phyloP scores from a whole-genome alignment of 2,888 invertebrate genomes.

The Synanthedon myopaeformis region DNA sequence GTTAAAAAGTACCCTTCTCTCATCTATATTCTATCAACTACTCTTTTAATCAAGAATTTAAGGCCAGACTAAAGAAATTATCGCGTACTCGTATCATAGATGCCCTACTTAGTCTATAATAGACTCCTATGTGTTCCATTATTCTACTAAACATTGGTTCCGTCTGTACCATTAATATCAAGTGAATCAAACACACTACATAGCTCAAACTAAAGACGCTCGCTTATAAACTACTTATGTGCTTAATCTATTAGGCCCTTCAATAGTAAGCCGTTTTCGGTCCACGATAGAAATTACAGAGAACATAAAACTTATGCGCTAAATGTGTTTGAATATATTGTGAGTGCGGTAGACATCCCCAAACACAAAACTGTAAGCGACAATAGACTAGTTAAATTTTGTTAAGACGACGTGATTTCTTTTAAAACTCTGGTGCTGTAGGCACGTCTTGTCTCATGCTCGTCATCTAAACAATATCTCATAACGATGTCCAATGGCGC shows the following conservation, averaged over 20 bases:
- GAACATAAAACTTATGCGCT: not conserved
- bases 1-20: slow-evolving; percentile 18
- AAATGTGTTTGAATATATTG: not conserved
- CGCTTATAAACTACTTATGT: slow-evolving; percentile 40
- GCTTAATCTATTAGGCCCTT: slow-evolving; percentile 42
- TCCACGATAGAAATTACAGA: slow-evolving; percentile 22
- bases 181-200: slow-evolving; percentile 25
- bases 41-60: slow-evolving; percentile 27
- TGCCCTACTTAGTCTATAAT: slow-evolving; percentile 36
- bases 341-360: not conserved
- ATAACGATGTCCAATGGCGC: slow-evolving; percentile 14
- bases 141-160: slow-evolving; percentile 55
- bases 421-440: not conserved
- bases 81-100: slow-evolving; percentile 26
- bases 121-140: slow-evolving; percentile 36
- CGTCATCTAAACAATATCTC: too few species aligned
- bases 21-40: slow-evolving; percentile 30
- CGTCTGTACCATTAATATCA: slow-evolving; percentile 23
- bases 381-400: not conserved
- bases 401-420: not conserved
- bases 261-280: slow-evolving; percentile 38
- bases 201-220: slow-evolving; percentile 38
- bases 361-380: not conserved
- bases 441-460: too few species aligned
- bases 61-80: slow-evolving; percentile 34